These are phyloP conservation scores for Diploscapter pachys DNA, from an alignment of 1,140 invertebrate genomes.

Conservation along the genomic window DNA sequence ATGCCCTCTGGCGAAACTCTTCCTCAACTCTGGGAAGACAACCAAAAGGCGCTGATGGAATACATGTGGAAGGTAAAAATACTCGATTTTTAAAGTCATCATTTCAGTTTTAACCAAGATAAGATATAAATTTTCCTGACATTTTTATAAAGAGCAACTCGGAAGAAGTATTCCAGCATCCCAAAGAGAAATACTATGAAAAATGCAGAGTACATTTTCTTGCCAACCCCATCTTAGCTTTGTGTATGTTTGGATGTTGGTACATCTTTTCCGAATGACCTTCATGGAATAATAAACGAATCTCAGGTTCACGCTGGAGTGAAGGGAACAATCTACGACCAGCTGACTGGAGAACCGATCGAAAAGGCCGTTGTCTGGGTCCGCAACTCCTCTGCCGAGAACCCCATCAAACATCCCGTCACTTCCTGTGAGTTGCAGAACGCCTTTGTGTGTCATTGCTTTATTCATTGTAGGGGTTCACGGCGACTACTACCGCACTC, in stretches of 20 bases:
- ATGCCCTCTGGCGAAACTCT: constrained; percentile 69
- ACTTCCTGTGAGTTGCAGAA: constrained; percentile 47
- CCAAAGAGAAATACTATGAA: too few species aligned
- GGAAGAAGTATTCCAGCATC: too few species aligned
- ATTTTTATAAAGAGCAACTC: too few species aligned
- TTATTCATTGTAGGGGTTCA: constrained; percentile 43
- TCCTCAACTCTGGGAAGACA: constrained; percentile 88
- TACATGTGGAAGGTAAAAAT: constrained; percentile 73
- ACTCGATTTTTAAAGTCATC: background rate
- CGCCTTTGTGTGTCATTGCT: too few species aligned
- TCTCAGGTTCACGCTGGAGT: constrained; percentile 71
- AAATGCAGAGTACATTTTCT: too few species aligned
- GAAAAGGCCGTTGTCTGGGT: constrained; percentile 73
- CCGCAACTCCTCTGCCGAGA: constrained; percentile 68
- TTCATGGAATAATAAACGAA: background rate
- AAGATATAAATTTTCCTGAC: too few species aligned
- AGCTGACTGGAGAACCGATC: constrained; percentile 66
- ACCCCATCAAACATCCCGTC: constrained; percentile 79
- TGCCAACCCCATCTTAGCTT: too few species aligned
- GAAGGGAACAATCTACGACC: constrained; percentile 70
- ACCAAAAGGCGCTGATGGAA: constrained; percentile 76
- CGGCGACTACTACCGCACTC: constrained; percentile 75
- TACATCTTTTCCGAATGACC: too few species aligned
- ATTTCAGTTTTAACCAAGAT: background rate
- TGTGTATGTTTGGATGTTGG: too few species aligned